These are phyloP conservation scores for Ursus arctos DNA, from an alignment of 2,113 vertebrate species.

Conservation along the genomic window DNA sequence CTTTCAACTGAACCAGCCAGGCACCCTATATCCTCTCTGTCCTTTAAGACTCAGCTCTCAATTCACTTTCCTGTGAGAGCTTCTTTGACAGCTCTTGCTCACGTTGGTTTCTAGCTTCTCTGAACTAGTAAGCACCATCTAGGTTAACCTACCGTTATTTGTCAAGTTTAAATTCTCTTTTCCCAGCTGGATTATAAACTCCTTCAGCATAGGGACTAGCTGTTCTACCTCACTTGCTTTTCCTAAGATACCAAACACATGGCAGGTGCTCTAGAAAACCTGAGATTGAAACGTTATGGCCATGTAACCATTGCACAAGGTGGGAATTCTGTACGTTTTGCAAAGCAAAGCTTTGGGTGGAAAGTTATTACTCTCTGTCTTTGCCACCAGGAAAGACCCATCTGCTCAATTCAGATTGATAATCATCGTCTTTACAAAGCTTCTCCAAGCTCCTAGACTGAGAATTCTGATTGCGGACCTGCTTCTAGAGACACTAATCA, in stretches of 20 bases:
- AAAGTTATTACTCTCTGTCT: slow-evolving; percentile 40
- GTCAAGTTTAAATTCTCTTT: background rate
- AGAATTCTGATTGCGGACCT: background rate
- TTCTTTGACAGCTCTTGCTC: background rate
- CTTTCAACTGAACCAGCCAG: background rate
- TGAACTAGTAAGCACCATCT: background rate
- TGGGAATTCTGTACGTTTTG: slow-evolving; percentile 22
- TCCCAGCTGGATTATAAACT: background rate
- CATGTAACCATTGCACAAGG: background rate
- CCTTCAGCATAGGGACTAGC: background rate
- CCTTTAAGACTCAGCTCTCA: slow-evolving; percentile 2
- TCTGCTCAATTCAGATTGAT: slow-evolving; percentile 26
- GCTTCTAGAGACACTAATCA: slow-evolving; percentile 29
- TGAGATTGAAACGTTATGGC: slow-evolving; percentile 48
- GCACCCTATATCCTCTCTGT: background rate
- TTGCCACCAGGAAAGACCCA: background rate
- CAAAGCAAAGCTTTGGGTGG: slow-evolving; percentile 4
- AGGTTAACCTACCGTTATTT: background rate
- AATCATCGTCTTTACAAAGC: slow-evolving; percentile 16
- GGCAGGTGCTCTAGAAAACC: slow-evolving; percentile 8
- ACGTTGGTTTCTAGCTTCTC: background rate
- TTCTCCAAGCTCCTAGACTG: background rate
- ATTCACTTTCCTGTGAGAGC: background rate
- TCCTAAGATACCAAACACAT: background rate
- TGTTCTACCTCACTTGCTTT: background rate